Evolutionary conservation across 2,113 vertebrate species (phyloP), one percentile per base, ranked within the genome.

Genomic region (Lathamus discolor): DNA sequence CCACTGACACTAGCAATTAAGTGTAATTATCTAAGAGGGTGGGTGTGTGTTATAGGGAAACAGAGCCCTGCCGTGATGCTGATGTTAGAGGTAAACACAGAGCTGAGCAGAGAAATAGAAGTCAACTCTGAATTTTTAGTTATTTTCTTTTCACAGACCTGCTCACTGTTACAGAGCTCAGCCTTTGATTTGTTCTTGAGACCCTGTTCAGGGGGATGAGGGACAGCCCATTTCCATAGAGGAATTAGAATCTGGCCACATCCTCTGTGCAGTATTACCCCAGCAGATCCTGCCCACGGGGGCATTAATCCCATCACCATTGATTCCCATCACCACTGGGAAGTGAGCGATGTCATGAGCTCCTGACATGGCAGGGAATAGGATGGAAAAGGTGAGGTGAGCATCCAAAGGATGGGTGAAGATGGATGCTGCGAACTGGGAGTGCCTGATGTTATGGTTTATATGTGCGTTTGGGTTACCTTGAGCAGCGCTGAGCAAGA

Each of bases 1-100:
- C n/a, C 61, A 89, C 73, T 8, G 2, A 68, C 73, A 91, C 39
- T 28, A 63, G 73, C 73, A 93, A 91, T 93, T 91, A 89, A 72
- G 23, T 64, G 51, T 37, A 92, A 95, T 94, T 96, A 89, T 48
- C 44, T 28, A 5, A 57, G 57, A 29, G 27, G 24, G 68, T 18
- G 3, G 37, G 55, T 10, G 55, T 31, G 43, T 70, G 63, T 57
- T 43, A 29, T 29, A 22, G 29, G n/a, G 64, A 74, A 92, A 86
- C 88, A 87, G 37, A 86, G 61, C 33, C 80, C 76, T 93, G 51
- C 46, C 7, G 1, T 4, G 43, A 61, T 28, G 48, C 55, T 80
- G 63, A 31, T 86, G 64, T 84, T 59, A 25, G 67, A 92, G 48
- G 44, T 72, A 94, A 94, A 89, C 70, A 85, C 2, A 0, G 33